phyloP scores from a whole-genome alignment of 2,888 invertebrate species.

The Shargacucullia verbasci region DNA sequence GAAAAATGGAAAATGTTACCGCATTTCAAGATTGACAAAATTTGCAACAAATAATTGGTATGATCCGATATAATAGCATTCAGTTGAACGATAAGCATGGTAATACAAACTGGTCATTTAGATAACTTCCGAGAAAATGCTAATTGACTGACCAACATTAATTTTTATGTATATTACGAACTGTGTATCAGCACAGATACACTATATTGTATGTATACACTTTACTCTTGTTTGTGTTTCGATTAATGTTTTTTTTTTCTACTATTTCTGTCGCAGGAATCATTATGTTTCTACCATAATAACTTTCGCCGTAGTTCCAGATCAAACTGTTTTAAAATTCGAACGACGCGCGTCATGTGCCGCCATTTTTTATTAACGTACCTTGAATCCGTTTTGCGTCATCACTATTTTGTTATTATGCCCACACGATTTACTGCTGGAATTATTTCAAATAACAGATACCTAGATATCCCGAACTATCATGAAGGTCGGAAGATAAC shows the following conservation, averaged over 20 bases:
- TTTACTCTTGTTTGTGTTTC: not conserved
- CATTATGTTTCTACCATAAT: conserved; percentile 12
- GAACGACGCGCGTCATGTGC: conserved; percentile 22
- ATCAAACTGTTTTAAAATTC: conserved; percentile 44
- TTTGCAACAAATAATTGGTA: not conserved
- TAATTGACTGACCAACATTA: conserved; percentile 29
- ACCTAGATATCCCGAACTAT: conserved; percentile 7
- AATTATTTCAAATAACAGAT: conserved; percentile 1
- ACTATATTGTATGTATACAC: not conserved
- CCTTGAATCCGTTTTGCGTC: conserved; percentile 48
- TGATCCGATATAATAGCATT: conserved; percentile 32
- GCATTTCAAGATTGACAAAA: too few relatives aligned
- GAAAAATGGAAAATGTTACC: too few relatives aligned
- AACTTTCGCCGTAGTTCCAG: conserved; percentile 11
- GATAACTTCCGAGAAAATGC: conserved; percentile 51
- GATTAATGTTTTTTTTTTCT: too few relatives aligned
- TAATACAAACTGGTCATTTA: conserved; percentile 21
- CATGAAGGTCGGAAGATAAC: conserved; percentile 8
- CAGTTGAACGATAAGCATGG: conserved; percentile 27
- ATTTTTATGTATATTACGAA: conserved; percentile 7
- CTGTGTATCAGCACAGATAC: conserved; percentile 8
- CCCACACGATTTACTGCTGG: not conserved
- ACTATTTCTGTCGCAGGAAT: conserved; percentile 1
- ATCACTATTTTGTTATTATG: conserved; percentile 22
- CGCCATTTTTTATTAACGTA: conserved; percentile 38